A percentile compares a stretch with the other conserved stretches of the same genome.
These are phyloP conservation scores for human DNA, from an alignment of 2,113 vertebrate species.

Conservation along the genomic window GRCh38 chrX:100276001-100276500, in stretches of 20 bases:
- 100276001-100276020: not conserved
- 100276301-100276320: not conserved
- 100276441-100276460: not conserved
- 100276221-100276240: constrained; percentile 4
- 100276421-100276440: not conserved
- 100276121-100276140: not conserved
- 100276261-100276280: constrained; percentile 21
- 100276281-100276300: not conserved
- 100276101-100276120: not conserved
- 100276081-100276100: not conserved
- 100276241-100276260: not conserved
- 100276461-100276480: not conserved
- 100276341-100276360: not conserved
- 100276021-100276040: not conserved
- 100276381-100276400: not conserved
- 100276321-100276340: not conserved
- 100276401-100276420: not conserved
- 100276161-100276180: not conserved
- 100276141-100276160: not conserved
- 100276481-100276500: constrained; percentile 1
- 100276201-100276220: not conserved
- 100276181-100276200: not conserved
- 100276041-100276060: not conserved
- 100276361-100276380: not conserved
- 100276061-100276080: not conserved